Base-by-base conservation (phyloP, 2,113 vertebrate species). In the Hypanus sabinus region DNA sequence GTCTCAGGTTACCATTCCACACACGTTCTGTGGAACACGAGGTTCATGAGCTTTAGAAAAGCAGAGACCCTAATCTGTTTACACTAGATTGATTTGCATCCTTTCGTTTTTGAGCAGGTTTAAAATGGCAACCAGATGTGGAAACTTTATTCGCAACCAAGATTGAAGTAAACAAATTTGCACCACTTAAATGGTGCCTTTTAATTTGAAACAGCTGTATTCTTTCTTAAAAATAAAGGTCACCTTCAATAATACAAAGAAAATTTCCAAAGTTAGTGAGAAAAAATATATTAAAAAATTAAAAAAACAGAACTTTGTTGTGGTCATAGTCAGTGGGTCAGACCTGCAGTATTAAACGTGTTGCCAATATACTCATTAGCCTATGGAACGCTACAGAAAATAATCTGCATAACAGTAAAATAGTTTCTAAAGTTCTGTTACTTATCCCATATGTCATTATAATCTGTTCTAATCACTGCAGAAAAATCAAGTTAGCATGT, bases 101-200 rank as follows among this genome's bases (percentile, higher is more conserved):
- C 38, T 93, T 93, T 93, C 79, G 71, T 55, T 93, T 93, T 55
- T 46, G 68, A 73, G 62, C 68, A 93, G 91, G 91, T 93, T 93
- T 93, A 75, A 93, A 91, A 93, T 93, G 22, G 24, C 55, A 93
- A 73, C 91, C 91, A 93, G 91, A 93, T 93, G 68, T 71, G 91
- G 91, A 70, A 22, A 93, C 90, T 93, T 93, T 70, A 71, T 93
- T 93, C 68, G 7, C 55, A 93, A 71, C 70, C 65, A 93, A 93
- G 91, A 75, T 73, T 75, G 91, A 70, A 93, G 70, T 93, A 93
- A 93, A 93, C 91, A 93, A 93, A 93, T 93, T 73, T 93, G 36
- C 91, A 93, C 68, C 70, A 73, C 38, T 93, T 73, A 90, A 90
- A 93, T 93, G 70, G 36, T 93, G 90, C 91, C 71, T 93, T 93